phyloP scores from a whole-genome alignment of 2,797 vertebrate species.

The Poeciliopsis gracilis region DNA sequence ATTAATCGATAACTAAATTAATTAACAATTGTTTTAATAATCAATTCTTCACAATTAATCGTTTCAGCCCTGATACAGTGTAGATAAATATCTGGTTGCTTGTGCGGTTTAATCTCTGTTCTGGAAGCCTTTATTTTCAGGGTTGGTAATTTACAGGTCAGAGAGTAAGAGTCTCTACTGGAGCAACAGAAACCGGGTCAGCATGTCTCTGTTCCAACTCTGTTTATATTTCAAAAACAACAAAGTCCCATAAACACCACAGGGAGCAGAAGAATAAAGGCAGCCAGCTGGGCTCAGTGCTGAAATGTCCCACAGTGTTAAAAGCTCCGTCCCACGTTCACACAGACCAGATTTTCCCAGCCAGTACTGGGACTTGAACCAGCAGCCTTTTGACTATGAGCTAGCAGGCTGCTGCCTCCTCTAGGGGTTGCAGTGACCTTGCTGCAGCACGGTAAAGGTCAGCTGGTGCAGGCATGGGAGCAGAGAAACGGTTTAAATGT shows the following conservation, averaged over 20 bases:
- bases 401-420: constrained; percentile 61
- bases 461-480: constrained; percentile 62
- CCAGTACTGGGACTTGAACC: constrained; percentile 63
- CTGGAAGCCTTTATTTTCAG: constrained; percentile 53
- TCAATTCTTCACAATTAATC: no score
- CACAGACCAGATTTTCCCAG: constrained; percentile 33
- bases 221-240: constrained; percentile 27
- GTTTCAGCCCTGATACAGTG: neutral
- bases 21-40: no score
- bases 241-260: constrained; percentile 20
- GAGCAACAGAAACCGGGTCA: constrained; percentile 63
- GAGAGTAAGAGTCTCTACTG: constrained; percentile 52
- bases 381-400: constrained; percentile 56
- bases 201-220: constrained; percentile 33
- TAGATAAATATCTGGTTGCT: neutral
- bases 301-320: constrained; percentile 18
- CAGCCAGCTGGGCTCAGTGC: constrained; percentile 17
- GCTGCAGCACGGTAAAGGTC: constrained; percentile 67
- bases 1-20: no score
- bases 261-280: constrained; percentile 10
- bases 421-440: constrained; percentile 59
- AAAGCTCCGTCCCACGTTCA: constrained; percentile 19
- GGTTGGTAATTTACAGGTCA: constrained; percentile 67
- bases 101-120: neutral
- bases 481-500: constrained; percentile 37